Conservation (phyloP, 53 echinoderm and acorn worm genomes). For the Stichopus horrens region DNA sequence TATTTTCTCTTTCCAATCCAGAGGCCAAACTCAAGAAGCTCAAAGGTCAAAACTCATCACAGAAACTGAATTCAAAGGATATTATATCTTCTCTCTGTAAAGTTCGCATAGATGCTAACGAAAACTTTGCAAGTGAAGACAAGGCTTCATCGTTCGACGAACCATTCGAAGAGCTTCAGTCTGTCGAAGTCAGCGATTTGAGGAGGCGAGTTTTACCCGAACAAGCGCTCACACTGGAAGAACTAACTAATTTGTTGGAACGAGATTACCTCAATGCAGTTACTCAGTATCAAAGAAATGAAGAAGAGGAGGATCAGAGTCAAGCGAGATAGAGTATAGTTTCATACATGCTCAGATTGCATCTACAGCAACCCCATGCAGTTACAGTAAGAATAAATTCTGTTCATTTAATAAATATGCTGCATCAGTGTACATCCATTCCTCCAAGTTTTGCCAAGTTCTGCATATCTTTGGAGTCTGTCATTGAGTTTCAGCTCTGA, state of each 20-base stretch:
- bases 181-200: constrained; percentile 58
- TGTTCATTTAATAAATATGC: no score
- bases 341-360: neutral
- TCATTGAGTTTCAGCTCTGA: no score
- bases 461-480: no score
- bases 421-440: no score
- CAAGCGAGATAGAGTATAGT: neutral
- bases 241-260: constrained; percentile 70
- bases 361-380: no score
- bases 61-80: constrained; percentile 58
- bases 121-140: constrained; percentile 34
- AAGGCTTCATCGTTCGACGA: constrained; percentile 11
- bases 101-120: constrained; percentile 52
- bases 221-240: constrained; percentile 83
- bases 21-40: constrained; percentile 77
- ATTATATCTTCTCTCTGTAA: constrained; percentile 56
- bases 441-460: no score
- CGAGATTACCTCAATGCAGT: constrained; percentile 72
- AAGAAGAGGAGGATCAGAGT: constrained; percentile 16
- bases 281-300: constrained; percentile 50
- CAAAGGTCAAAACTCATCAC: constrained; percentile 55
- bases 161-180: constrained; percentile 32
- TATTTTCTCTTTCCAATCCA: constrained; percentile 3
- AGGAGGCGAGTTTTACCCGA: constrained; percentile 91
- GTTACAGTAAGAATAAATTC: no score